phyloP scores from a whole-genome alignment of 2,113 vertebrate genomes.

The Anguilla japonica region DNA sequence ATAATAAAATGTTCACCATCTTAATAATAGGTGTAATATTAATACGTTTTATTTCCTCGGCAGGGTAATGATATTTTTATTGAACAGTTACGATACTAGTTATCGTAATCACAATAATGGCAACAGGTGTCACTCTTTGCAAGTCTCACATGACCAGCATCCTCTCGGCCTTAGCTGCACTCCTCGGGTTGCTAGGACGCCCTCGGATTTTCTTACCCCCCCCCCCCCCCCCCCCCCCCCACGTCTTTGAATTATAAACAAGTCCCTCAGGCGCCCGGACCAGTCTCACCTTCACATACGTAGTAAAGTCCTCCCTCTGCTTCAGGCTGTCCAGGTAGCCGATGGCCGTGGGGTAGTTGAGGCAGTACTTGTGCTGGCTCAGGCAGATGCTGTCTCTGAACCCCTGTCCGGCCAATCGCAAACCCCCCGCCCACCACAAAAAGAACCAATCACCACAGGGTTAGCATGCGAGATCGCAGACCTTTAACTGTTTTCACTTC shows the following conservation, averaged over 20 bases:
- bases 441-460: neutral
- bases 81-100: neutral
- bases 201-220: neutral
- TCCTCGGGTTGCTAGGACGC: neutral
- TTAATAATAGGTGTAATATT: too few species aligned
- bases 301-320: slow-evolving; percentile 82
- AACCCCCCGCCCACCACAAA: neutral
- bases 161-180: neutral
- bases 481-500: neutral
- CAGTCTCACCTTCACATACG: slow-evolving; percentile 81
- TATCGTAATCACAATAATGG: neutral
- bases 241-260: slow-evolving; percentile 28
- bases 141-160: neutral
- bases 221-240: neutral
- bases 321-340: slow-evolving; percentile 86
- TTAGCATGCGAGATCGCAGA: neutral
- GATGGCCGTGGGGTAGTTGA: slow-evolving; percentile 83
- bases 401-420: slow-evolving; percentile 57
- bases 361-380: slow-evolving; percentile 87
- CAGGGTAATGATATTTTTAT: neutral
- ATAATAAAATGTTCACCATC: too few species aligned
- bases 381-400: slow-evolving; percentile 82
- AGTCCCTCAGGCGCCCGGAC: neutral
- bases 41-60: too few species aligned
- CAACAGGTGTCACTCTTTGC: neutral